These are phyloP conservation scores for Drosophila nr. perissopoda DNA, from an alignment of 2,888 invertebrate species.

Conservation along the genomic window DNA sequence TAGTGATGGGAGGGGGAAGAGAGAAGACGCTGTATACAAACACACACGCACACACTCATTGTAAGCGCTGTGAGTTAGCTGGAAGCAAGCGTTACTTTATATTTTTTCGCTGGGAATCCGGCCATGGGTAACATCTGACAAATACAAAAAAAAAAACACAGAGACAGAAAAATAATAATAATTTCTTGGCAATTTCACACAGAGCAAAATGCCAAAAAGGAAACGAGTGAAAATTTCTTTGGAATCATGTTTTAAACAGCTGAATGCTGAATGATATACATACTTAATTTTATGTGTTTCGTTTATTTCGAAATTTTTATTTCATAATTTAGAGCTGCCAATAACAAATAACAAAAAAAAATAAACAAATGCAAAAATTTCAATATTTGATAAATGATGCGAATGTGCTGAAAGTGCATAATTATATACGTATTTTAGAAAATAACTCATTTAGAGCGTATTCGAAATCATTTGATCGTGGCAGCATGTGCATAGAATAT, in stretches of 20 bases:
- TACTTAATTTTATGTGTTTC: constrained; percentile 17
- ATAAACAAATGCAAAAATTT: constrained; percentile 1
- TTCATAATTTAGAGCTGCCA: constrained; percentile 48
- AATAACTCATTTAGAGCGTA: constrained; percentile 21
- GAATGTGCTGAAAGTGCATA: constrained; percentile 29
- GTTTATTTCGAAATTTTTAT: constrained; percentile 15
- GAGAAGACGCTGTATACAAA: constrained; percentile 14
- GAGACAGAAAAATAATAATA: constrained; percentile 17
- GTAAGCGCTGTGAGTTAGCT: constrained; percentile 38
- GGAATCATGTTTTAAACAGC: constrained; percentile 30
- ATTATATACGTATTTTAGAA: constrained; percentile 26
- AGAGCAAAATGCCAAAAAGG: constrained; percentile 32
- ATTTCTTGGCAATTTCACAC: constrained; percentile 46
- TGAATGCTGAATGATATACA: constrained; percentile 10
- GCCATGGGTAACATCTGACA: constrained; percentile 49
- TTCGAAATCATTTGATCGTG: constrained; percentile 18
- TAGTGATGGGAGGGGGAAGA: background rate
- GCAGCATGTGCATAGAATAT: constrained; percentile 42
- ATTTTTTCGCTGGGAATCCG: constrained; percentile 48
- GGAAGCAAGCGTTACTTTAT: constrained; percentile 44
- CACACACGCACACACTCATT: constrained; percentile 9
- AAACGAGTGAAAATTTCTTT: constrained; percentile 45
- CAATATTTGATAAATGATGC: constrained; percentile 22
- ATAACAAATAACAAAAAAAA: constrained; percentile 10
- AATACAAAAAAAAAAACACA: constrained; percentile 11